These are phyloP conservation scores for Saccostrea glomerata DNA, from an alignment of 1,140 invertebrate genomes.

Conservation along the genomic window DNA sequence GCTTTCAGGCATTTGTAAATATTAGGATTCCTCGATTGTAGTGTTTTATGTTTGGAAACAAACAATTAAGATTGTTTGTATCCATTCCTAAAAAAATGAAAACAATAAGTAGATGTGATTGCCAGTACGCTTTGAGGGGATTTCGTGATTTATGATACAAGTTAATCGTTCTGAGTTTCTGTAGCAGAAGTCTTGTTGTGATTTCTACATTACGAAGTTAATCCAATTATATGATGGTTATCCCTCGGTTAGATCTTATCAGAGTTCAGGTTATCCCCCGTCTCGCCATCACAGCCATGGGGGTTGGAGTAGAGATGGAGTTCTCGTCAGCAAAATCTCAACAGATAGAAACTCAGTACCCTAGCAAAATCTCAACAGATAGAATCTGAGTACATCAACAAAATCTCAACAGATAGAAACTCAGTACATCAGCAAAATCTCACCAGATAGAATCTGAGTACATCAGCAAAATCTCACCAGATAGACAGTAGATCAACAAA, in stretches of 20 bases:
- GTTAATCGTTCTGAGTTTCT: neutral
- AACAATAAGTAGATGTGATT: neutral
- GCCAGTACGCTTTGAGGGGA: neutral
- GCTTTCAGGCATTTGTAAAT: neutral
- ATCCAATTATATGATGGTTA: neutral
- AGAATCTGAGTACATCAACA: too few species aligned
- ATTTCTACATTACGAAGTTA: neutral
- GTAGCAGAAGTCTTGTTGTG: neutral
- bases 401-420: too few species aligned
- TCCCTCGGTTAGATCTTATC: neutral
- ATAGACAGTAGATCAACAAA: too few species aligned
- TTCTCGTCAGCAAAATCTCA: too few species aligned
- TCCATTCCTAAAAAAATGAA: neutral
- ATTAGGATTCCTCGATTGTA: neutral
- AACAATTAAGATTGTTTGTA: neutral
- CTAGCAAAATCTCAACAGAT: too few species aligned
- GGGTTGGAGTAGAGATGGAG: too few species aligned
- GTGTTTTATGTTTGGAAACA: neutral
- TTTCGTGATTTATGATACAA: neutral
- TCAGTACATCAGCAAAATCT: too few species aligned
- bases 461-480: too few species aligned
- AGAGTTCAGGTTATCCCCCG: neutral
- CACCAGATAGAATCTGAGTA: too few species aligned
- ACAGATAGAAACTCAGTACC: too few species aligned
- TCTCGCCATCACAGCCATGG: too few species aligned